Evolutionary conservation across 1,140 invertebrate genomes (phyloP).

Genomic region (Scaptomyza montana): DNA sequence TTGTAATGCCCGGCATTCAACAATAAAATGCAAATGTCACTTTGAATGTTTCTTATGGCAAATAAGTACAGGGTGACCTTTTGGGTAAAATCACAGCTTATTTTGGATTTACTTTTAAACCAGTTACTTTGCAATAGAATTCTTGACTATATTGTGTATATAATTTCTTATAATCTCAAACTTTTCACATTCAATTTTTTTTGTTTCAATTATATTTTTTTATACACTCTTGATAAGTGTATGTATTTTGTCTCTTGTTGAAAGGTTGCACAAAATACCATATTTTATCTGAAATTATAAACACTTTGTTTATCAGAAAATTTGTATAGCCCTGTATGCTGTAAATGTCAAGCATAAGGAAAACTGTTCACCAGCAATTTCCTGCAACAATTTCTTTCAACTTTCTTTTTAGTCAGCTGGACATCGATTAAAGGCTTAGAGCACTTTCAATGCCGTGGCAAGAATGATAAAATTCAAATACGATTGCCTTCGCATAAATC

Average conservation of each 20-base stretch:
- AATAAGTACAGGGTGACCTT: conserved; percentile 41
- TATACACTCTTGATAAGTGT: too few relatives aligned
- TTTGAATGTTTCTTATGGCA: conserved; percentile 57
- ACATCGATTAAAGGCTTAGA: conserved; percentile 62
- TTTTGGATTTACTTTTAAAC: not conserved
- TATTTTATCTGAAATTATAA: too few relatives aligned
- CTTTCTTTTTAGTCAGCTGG: conserved; percentile 40
- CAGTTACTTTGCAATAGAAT: not conserved
- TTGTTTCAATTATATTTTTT: too few relatives aligned
- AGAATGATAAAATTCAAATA: conserved; percentile 49
- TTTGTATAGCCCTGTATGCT: conserved; percentile 30
- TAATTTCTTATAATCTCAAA: too few relatives aligned
- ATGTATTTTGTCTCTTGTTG: too few relatives aligned
- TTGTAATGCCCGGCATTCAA: conserved; percentile 64
- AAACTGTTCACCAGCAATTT: conserved; percentile 54
- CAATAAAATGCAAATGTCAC: conserved; percentile 70
- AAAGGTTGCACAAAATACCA: too few relatives aligned
- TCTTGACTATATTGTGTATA: too few relatives aligned
- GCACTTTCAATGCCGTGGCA: conserved; percentile 37
- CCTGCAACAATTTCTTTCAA: conserved; percentile 53
- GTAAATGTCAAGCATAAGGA: conserved; percentile 21
- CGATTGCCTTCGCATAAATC: conserved; percentile 61
- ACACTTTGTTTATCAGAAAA: too few relatives aligned
- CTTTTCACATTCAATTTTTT: too few relatives aligned
- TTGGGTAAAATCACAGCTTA: not conserved